Evolutionary conservation across 2,113 vertebrate species (phyloP), one percentile per base, ranked within the genome.

Genomic region (Corythaixoides concolor): DNA sequence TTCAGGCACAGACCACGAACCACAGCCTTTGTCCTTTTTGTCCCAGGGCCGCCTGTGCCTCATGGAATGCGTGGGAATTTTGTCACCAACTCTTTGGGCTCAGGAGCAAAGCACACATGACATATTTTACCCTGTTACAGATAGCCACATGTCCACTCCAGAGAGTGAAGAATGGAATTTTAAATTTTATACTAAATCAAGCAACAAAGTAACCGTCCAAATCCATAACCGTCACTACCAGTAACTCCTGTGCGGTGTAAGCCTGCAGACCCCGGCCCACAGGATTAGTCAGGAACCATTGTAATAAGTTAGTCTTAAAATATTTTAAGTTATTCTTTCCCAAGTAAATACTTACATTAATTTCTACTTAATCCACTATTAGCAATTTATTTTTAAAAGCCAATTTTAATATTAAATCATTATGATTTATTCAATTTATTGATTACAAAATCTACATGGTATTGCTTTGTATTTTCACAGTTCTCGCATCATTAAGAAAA

Each of bases 391-490:
- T 69, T 92, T 81, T 17, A 70, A 94, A 94, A 84, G 89, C 77
- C 76, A 94, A 95, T 95, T 78, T 90, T 89, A 84, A 49, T 87
- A 81, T 88, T 72, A 95, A 43, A 75, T 64, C 62, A 59, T 90
- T 94, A 84, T 22, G 80, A 91, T 67, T 92, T 53, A 85, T 47
- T 80, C 80, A 72, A 76, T 79, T 95, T 87, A 77, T 59, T 37
- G 50, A 85, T 87, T 58, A 62, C 8, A 95, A 92, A 95, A 92
- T 94, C 91, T 92, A 85, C 93, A 70, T 53, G 89, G 72, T 97
- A 97, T 95, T 97, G 91, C 95, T 96, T 78, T 87, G 11, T 66
- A 83, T 90, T 95, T 93, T 96, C 92, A 96, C 95, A 97, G 90
- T 97, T 97, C 88, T 88, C 77, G 89, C 74, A 94, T 96, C 26